Percentiles rank a stretch among this genome's conserved stretches.
phyloP scores from a whole-genome alignment of 2,888 invertebrate genomes.

The Apotomis betuletana region DNA sequence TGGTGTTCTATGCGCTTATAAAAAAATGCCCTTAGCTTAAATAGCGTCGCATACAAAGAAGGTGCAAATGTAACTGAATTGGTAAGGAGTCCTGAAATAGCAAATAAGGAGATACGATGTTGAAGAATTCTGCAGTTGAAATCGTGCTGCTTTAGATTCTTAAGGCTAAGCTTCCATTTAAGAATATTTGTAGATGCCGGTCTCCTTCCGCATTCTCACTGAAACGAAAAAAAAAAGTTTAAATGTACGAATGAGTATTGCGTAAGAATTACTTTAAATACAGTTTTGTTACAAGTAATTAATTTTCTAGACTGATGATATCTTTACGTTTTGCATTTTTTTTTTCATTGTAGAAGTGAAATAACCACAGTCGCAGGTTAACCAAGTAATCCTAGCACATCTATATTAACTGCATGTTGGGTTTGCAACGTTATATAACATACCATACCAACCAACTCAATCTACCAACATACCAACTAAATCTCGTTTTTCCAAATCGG shows the following conservation, averaged over 20 bases:
- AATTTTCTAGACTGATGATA: constrained; percentile 4
- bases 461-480: neutral
- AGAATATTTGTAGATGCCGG: constrained; percentile 79
- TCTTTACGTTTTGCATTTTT: constrained; percentile 5
- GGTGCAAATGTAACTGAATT: too few species aligned
- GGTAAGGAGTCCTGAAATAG: too few species aligned
- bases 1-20: too few species aligned
- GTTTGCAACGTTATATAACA: constrained; percentile 13
- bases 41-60: too few species aligned
- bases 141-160: constrained; percentile 9
- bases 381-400: neutral
- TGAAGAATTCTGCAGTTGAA: neutral
- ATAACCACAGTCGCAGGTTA: neutral
- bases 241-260: neutral
- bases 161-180: constrained; percentile 49
- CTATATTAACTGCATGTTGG: neutral
- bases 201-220: constrained; percentile 81
- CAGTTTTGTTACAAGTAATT: constrained; percentile 1
- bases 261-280: neutral
- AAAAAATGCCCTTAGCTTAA: too few species aligned
- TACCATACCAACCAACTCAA: neutral
- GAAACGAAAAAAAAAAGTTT: constrained; percentile 56
- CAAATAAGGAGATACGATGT: neutral
- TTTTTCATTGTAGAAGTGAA: neutral
- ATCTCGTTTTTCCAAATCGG: constrained; percentile 23